Evolutionary conservation across 2,797 vertebrate genomes (phyloP).

Genomic region (Sphenodon punctatus): DNA sequence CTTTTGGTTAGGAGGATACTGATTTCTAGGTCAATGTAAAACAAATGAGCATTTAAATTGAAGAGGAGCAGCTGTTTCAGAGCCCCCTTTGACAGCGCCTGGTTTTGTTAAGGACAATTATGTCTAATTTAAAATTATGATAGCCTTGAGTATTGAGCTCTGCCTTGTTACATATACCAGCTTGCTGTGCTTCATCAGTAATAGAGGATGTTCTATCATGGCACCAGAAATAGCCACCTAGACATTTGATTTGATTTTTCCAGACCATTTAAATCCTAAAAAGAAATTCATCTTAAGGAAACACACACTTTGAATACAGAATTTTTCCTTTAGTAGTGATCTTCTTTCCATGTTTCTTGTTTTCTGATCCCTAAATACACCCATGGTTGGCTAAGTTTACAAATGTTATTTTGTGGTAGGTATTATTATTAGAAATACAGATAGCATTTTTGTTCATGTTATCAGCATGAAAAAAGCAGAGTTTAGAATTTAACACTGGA

Average conservation of each 20-base stretch:
- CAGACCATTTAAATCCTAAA: conserved; percentile 25
- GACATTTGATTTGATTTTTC: conserved; percentile 46
- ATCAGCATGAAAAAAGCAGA: conserved; percentile 39
- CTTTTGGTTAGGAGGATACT: conserved; percentile 71
- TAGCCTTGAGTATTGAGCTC: conserved; percentile 71
- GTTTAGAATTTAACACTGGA: not conserved
- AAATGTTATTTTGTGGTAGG: conserved; percentile 27
- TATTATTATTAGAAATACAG: conserved; percentile 18
- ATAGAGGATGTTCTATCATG: conserved; percentile 33
- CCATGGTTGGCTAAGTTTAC: not conserved
- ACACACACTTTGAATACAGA: not conserved
- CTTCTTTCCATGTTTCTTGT: not conserved
- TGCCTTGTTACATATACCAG: conserved; percentile 55
- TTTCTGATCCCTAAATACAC: not conserved
- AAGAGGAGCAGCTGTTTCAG: conserved; percentile 71
- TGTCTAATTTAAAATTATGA: conserved; percentile 75
- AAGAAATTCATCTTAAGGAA: conserved; percentile 16
- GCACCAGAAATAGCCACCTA: not conserved
- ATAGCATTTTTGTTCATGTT: conserved; percentile 20
- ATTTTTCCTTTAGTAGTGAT: not conserved
- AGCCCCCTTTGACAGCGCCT: conserved; percentile 65
- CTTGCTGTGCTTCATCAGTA: conserved; percentile 47
- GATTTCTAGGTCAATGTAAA: conserved; percentile 75
- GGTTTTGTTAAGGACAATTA: conserved; percentile 75
- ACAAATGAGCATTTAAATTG: conserved; percentile 72